Evolutionary conservation across 2,888 invertebrate genomes (phyloP).

Genomic region (Colostygia pectinataria): DNA sequence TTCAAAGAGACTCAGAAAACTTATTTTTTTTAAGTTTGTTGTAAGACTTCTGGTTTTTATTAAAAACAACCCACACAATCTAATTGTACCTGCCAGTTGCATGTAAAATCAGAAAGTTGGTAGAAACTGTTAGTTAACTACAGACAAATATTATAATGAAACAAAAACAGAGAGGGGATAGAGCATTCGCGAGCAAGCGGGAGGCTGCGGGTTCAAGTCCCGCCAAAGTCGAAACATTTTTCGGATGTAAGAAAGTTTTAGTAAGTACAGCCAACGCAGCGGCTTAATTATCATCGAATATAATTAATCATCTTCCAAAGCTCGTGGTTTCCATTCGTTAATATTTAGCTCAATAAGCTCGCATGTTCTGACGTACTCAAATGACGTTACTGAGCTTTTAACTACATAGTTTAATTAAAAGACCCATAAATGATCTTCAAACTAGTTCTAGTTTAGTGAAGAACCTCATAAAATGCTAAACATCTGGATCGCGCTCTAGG

Average conservation of each 20-base stretch:
- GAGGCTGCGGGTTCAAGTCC: too few species aligned
- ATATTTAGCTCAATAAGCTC: too few species aligned
- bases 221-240: too few species aligned
- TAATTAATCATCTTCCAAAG: too few species aligned
- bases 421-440: slow-evolving; percentile 13
- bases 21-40: too few species aligned
- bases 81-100: background rate
- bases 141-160: slow-evolving; percentile 36
- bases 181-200: slow-evolving; percentile 27
- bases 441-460: slow-evolving; percentile 16
- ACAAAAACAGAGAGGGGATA: slow-evolving; percentile 37
- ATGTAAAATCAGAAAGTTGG: background rate
- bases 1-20: too few species aligned
- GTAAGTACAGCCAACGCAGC: too few species aligned
- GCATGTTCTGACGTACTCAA: too few species aligned
- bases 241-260: too few species aligned
- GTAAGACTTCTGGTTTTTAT: background rate
- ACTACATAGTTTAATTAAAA: background rate
- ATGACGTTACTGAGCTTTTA: too few species aligned
- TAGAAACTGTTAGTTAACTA: slow-evolving; percentile 14
- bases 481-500: slow-evolving; percentile 54
- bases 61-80: background rate
- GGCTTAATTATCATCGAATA: too few species aligned
- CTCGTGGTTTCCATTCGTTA: too few species aligned
- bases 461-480: slow-evolving; percentile 55